Percentiles rank a stretch among this genome's conserved stretches.
phyloP scores from a whole-genome alignment of 2,113 vertebrate species.

The Rhinopomastus cyanomelas region DNA sequence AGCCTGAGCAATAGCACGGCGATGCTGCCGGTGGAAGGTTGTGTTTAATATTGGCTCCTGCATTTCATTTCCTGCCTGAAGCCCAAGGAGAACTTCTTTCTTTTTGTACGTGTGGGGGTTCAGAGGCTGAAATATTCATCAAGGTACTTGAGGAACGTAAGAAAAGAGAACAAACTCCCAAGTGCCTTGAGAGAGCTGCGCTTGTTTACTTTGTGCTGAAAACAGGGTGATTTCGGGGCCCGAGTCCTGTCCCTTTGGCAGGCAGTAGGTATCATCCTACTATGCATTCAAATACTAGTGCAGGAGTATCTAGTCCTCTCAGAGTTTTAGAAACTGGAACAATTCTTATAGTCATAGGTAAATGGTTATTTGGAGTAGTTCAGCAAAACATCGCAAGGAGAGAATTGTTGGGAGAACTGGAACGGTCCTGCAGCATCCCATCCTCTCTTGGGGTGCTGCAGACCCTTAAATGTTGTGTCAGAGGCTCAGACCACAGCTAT shows the following conservation, averaged over 20 bases:
- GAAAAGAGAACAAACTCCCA: not conserved
- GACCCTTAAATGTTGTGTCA: not conserved
- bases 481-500: not conserved
- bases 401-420: not conserved
- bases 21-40: not conserved
- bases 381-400: not conserved
- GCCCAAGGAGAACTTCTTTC: not conserved
- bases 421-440: not conserved
- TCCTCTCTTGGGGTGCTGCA: not conserved
- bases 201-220: not conserved
- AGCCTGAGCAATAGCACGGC: not conserved
- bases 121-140: slow-evolving; percentile 3
- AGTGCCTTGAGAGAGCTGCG: not conserved
- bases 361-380: not conserved
- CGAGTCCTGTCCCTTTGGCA: not conserved
- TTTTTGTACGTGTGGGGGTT: not conserved
- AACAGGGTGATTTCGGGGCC: not conserved
- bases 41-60: not conserved
- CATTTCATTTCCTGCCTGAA: not conserved
- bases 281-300: not conserved
- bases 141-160: not conserved
- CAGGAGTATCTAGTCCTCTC: not conserved
- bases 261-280: not conserved
- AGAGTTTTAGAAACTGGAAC: not conserved
- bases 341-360: not conserved